phyloP scores from a whole-genome alignment of 1,140 invertebrate species.

The Danaus melanippus region DNA sequence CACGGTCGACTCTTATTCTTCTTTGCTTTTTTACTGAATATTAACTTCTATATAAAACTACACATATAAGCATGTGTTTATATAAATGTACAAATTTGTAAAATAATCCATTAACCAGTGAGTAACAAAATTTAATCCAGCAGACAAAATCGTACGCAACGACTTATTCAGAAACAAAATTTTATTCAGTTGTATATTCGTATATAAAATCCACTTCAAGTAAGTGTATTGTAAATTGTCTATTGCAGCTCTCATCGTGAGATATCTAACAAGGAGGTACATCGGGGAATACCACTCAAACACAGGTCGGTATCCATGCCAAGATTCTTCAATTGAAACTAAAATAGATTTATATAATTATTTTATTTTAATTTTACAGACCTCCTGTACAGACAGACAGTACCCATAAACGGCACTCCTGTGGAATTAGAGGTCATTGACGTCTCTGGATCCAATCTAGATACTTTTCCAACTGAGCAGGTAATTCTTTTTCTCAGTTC shows the following conservation, averaged over 20 bases:
- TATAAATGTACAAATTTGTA: no score
- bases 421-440: conserved; percentile 85
- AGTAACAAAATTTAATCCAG: no score
- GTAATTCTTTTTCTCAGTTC: conserved; percentile 26
- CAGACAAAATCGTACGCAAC: no score
- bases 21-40: no score
- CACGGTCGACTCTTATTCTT: no score
- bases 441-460: conserved; percentile 77
- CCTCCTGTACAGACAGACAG: conserved; percentile 82
- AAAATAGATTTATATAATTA: background rate
- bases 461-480: conserved; percentile 71
- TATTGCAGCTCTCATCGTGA: conserved; percentile 82
- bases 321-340: conserved; percentile 1
- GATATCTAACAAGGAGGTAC: conserved; percentile 83
- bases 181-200: no score
- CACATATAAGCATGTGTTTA: no score
- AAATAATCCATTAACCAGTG: no score
- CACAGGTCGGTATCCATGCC: conserved; percentile 74
- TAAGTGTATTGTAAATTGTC: conserved; percentile 22
- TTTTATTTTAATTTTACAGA: conserved; percentile 72
- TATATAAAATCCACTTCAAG: no score
- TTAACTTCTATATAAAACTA: no score
- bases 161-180: no score
- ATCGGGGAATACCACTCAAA: conserved; percentile 88
- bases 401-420: conserved; percentile 78